Base-by-base conservation (phyloP, 2,888 invertebrate genomes). In the Sminthurides aquaticus region DNA sequence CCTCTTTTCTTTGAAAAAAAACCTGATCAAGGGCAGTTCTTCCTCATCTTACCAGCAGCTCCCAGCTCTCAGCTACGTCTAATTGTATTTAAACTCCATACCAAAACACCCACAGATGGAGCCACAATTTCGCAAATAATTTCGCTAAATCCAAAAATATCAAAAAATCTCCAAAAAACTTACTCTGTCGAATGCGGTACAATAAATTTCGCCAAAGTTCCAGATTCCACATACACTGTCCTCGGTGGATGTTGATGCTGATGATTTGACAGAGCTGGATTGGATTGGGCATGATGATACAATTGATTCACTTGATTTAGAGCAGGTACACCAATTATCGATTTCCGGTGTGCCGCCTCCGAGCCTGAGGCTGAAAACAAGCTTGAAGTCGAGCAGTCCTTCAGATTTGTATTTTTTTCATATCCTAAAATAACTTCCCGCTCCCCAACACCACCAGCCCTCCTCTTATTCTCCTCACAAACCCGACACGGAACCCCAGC, bases 401-500 rank as follows among this genome's bases (percentile, higher is more conserved):
- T 11, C 8, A 11, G 8, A 11, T 15, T 34, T 34, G 43, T 11
- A 15, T 34, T 34, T 34, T 34, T 34, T 5, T 34, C 43, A 34
- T 34, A 34, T 11, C 15, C 15, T 11, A 15, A 34, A 34, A 34
- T 34, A 15, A 34, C 8, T 34, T 34, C 15, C 20, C 52, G 25
- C 52, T 22, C 52, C 8, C 5, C 8, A n/a, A n/a, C n/a, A n/a
- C n/a, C n/a, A n/a, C n/a, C n/a, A 5, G 24, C 52, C 20, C n/a
- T 5, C 3, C 24, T 5, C 24, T 34, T 54, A 54, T 25, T 60
- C 49, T 60, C 60, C 49, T 62, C 55, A 62, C 62, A 62, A 43
- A 62, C 29, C 8, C 55, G 62, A 56, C 62, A 62, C n/a, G 56
- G 54, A 22, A 18, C 29, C 11, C 20, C 8, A 20, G 27, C 25